Percentiles rank a stretch among this genome's conserved stretches.
Evolutionary conservation across 2,797 vertebrate species (phyloP).

Genomic region (Pseudotriccus pelzelni): DNA sequence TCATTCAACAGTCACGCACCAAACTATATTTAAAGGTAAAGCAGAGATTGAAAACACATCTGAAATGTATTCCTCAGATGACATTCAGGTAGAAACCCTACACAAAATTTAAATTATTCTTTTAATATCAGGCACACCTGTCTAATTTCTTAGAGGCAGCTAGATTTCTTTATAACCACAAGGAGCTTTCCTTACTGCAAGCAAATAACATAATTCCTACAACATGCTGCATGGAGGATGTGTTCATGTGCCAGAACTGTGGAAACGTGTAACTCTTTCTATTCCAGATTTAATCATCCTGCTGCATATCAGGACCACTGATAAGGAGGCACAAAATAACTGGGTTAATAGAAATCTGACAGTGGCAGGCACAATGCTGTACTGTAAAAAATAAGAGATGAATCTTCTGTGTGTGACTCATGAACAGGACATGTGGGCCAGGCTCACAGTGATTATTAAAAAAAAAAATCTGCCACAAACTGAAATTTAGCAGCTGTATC

Average conservation of each 20-base stretch:
- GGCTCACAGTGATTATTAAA: not conserved
- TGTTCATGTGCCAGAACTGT: not conserved
- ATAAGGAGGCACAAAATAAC: not conserved
- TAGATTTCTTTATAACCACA: not conserved
- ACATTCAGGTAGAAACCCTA: not conserved
- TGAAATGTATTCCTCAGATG: not conserved
- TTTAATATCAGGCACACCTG: not conserved
- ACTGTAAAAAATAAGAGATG: not conserved
- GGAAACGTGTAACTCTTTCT: not conserved
- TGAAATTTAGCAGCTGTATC: not conserved
- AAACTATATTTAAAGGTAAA: not conserved
- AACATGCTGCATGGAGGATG: not conserved
- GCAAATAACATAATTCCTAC: not conserved
- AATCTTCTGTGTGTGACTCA: not conserved
- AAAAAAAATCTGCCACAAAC: not conserved
- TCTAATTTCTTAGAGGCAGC: not conserved
- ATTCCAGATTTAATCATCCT: not conserved
- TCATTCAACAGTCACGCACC: not conserved
- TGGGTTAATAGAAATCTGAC: not conserved
- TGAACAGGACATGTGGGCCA: not conserved
- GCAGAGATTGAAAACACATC: not conserved
- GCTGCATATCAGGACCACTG: not conserved
- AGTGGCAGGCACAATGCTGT: not conserved
- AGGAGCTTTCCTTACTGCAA: not conserved
- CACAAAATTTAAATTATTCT: not conserved